Percentiles rank a stretch among this genome's conserved stretches.
Conservation (phyloP, 1,140 invertebrate genomes). For the Pissodes strobi region DNA sequence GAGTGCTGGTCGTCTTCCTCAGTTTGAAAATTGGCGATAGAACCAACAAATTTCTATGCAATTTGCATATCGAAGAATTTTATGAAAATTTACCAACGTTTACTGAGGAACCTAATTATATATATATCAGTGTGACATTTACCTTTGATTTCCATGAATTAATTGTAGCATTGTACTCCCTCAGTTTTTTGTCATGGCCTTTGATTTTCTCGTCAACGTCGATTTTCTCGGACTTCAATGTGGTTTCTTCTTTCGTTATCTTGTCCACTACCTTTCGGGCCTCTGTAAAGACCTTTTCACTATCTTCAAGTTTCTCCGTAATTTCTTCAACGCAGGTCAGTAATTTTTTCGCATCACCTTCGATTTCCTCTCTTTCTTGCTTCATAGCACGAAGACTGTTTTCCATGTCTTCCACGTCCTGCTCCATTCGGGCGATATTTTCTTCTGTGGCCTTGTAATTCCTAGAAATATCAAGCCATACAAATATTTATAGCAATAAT, state of each 20-base stretch:
- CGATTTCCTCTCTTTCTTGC: conserved; percentile 63
- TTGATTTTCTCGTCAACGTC: conserved; percentile 78
- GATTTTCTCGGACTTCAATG: conserved; percentile 70
- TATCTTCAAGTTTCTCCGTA: conserved; percentile 56
- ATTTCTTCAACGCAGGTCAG: conserved; percentile 60
- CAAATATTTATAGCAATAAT: too few species aligned
- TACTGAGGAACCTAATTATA: too few species aligned
- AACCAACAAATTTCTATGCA: too few species aligned
- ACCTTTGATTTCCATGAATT: conserved; percentile 43
- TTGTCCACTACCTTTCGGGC: conserved; percentile 60
- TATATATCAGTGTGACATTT: neutral
- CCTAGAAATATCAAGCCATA: conserved; percentile 61
- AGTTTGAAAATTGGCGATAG: too few species aligned
- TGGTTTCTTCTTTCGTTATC: conserved; percentile 67
- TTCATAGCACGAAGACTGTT: conserved; percentile 65
- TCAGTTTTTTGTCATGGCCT: conserved; percentile 66
- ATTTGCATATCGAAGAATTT: too few species aligned
- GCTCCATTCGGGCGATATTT: conserved; percentile 71
- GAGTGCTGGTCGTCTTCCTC: too few species aligned
- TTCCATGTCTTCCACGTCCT: conserved; percentile 69
- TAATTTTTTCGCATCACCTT: conserved; percentile 61
- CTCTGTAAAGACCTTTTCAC: conserved; percentile 57
- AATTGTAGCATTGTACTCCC: conserved; percentile 61
- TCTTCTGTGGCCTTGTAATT: conserved; percentile 75
- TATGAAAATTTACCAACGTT: too few species aligned